Percentiles rank a stretch among this genome's conserved stretches.
These are phyloP conservation scores for Vanessa tameamea DNA, from an alignment of 1,140 invertebrate species.

Conservation along the genomic window DNA sequence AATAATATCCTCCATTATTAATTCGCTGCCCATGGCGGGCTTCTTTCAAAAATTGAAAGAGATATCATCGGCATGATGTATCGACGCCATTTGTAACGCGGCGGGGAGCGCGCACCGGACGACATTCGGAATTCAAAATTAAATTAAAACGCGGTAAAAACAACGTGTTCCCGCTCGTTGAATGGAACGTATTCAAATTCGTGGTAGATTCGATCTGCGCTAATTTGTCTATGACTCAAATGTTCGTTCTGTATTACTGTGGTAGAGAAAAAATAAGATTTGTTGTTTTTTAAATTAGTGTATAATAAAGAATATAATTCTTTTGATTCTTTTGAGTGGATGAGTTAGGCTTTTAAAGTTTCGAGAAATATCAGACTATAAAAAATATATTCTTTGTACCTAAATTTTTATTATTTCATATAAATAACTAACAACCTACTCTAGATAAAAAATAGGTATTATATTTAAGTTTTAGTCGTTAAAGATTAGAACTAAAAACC, in stretches of 20 bases:
- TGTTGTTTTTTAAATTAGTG: not conserved
- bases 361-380: not conserved
- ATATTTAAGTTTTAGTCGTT: too few species aligned
- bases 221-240: slow-evolving; percentile 77
- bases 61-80: slow-evolving; percentile 79
- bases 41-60: slow-evolving; percentile 77
- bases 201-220: slow-evolving; percentile 72
- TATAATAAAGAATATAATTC: not conserved
- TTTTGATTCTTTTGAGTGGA: not conserved
- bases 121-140: slow-evolving; percentile 76
- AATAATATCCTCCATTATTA: slow-evolving; percentile 65
- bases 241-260: slow-evolving; percentile 14
- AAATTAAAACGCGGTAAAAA: slow-evolving; percentile 78
- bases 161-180: slow-evolving; percentile 68
- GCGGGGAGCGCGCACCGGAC: slow-evolving; percentile 66
- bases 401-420: too few species aligned
- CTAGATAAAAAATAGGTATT: too few species aligned
- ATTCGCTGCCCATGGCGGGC: slow-evolving; percentile 63
- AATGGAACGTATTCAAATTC: slow-evolving; percentile 67
- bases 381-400: not conserved
- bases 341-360: not conserved
- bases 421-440: too few species aligned
- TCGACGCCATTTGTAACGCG: slow-evolving; percentile 77
- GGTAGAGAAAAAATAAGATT: slow-evolving; percentile 7
- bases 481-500: too few species aligned